Evolutionary conservation across 1,140 invertebrate genomes (phyloP).

Genomic region (Lepidurus packardi): DNA sequence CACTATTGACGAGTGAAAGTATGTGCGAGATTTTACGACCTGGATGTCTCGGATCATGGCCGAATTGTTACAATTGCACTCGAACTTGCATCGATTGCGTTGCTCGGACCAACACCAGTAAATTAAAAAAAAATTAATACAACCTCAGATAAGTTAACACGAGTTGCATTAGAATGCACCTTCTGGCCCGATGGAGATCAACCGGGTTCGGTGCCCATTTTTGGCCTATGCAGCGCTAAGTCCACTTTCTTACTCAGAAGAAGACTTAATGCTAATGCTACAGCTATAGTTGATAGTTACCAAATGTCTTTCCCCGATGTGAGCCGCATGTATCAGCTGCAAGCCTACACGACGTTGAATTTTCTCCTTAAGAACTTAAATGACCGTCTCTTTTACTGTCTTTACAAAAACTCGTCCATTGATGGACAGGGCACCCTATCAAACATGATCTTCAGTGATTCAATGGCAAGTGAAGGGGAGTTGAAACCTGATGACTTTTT

Average conservation of each 20-base stretch:
- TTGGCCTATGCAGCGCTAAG: background rate
- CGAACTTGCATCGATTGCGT: background rate
- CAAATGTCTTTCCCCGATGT: background rate
- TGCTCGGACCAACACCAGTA: background rate
- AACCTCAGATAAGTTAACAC: background rate
- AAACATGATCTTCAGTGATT: background rate
- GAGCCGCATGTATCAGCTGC: background rate
- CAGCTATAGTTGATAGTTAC: background rate
- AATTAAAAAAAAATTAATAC: background rate
- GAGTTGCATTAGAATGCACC: background rate
- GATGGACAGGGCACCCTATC: background rate
- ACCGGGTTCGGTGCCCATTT: background rate
- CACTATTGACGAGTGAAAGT: background rate
- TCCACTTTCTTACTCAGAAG: background rate
- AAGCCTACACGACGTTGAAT: background rate
- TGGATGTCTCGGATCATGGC: background rate
- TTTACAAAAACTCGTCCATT: background rate
- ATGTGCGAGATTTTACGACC: background rate
- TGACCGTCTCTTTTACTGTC: background rate
- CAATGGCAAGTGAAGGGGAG: background rate
- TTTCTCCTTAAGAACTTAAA: background rate
- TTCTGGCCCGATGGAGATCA: background rate
- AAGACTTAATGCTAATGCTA: background rate
- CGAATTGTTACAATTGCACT: background rate
- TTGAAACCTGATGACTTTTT: background rate